These are phyloP conservation scores for Sebastes minor DNA, from an alignment of 2,797 vertebrate species.

Conservation along the genomic window DNA sequence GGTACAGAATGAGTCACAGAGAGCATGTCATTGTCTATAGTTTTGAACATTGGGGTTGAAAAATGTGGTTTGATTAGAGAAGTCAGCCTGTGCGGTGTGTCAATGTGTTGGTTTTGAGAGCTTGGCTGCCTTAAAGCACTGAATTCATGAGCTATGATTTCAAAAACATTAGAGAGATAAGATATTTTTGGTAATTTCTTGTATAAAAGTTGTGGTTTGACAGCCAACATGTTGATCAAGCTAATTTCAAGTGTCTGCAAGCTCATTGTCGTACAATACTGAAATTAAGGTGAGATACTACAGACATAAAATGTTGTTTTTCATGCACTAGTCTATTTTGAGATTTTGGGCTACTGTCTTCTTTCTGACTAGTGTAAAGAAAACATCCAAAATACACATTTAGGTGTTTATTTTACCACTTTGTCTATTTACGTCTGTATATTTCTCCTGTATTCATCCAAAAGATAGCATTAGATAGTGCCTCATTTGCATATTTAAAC, in stretches of 20 bases:
- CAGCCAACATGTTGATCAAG: not conserved
- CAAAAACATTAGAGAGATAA: not conserved
- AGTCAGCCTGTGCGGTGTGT: not conserved
- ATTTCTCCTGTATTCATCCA: too few relatives aligned
- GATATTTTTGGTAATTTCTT: not conserved
- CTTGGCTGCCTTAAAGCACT: not conserved
- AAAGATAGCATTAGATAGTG: too few relatives aligned
- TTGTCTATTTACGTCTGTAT: too few relatives aligned
- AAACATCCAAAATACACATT: too few relatives aligned
- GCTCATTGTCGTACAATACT: not conserved
- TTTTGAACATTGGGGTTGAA: not conserved
- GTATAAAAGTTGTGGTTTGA: not conserved
- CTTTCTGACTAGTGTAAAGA: too few relatives aligned
- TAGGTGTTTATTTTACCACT: too few relatives aligned
- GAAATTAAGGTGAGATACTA: not conserved
- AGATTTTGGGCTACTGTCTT: too few relatives aligned
- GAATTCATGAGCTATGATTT: not conserved
- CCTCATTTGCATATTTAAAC: too few relatives aligned
- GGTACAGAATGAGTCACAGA: not conserved
- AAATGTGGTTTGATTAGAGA: slow-evolving; percentile 6
- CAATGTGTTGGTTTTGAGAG: slow-evolving; percentile 7
- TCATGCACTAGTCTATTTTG: too few relatives aligned
- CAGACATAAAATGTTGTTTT: too few relatives aligned
- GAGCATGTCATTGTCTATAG: not conserved
- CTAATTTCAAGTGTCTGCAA: not conserved